Evolutionary conservation across 2,888 invertebrate species (phyloP).

Genomic region (Drosophila rellima): DNA sequence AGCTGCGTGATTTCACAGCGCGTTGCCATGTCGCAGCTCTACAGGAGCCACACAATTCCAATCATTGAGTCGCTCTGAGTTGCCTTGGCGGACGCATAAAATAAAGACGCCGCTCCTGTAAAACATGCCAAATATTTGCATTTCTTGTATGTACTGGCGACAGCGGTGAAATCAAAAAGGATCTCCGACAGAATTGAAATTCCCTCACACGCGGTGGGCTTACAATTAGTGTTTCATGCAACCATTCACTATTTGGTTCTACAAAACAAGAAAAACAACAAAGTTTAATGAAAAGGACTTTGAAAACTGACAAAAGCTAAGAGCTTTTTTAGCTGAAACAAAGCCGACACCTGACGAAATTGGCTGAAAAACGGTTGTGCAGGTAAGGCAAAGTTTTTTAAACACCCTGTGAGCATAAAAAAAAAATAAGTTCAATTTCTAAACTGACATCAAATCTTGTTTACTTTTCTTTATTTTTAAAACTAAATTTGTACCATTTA

Average conservation of each 20-base stretch:
- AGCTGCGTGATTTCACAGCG: slow-evolving; percentile 73
- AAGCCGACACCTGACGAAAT: slow-evolving; percentile 28
- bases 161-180: slow-evolving; percentile 46
- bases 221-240: slow-evolving; percentile 42
- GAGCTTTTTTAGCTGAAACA: slow-evolving; percentile 2
- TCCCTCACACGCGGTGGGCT: slow-evolving; percentile 5
- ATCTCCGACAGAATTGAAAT: slow-evolving; percentile 33
- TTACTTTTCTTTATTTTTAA: background rate
- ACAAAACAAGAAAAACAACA: background rate
- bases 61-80: slow-evolving; percentile 42
- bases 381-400: background rate
- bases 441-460: background rate
- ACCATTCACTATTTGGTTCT: slow-evolving; percentile 7
- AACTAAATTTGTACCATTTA: background rate
- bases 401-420: slow-evolving; percentile 14
- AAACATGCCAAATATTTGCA: slow-evolving; percentile 73
- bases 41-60: slow-evolving; percentile 47
- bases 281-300: slow-evolving; percentile 1
- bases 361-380: slow-evolving; percentile 3
- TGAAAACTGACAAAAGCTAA: slow-evolving; percentile 8
- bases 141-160: slow-evolving; percentile 35
- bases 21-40: slow-evolving; percentile 49
- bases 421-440: background rate
- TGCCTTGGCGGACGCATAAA: slow-evolving; percentile 23
- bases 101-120: slow-evolving; percentile 22